These are phyloP conservation scores for Drosophila melanocephala DNA, from an alignment of 2,888 invertebrate species.

Conservation along the genomic window DNA sequence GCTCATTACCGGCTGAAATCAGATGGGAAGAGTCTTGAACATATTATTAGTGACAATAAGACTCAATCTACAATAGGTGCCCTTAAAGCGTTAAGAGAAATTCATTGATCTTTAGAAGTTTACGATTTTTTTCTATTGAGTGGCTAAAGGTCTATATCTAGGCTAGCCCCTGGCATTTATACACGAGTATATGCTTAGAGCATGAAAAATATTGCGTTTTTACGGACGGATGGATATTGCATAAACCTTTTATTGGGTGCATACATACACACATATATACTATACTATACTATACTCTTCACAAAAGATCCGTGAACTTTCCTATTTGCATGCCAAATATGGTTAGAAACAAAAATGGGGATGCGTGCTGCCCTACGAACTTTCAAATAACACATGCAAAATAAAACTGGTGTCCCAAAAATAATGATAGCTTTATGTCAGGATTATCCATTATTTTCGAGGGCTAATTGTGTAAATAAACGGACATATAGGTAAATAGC, in stretches of 20 bases:
- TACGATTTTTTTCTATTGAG: background rate
- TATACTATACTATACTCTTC: background rate
- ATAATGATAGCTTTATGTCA: background rate
- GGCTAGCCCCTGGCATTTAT: background rate
- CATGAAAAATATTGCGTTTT: background rate
- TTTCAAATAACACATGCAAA: slow-evolving; percentile 2
- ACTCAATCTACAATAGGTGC: background rate
- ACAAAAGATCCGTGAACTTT: background rate
- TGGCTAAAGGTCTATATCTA: background rate
- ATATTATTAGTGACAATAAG: background rate
- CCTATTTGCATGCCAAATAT: background rate
- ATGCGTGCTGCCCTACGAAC: background rate
- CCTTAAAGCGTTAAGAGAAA: background rate
- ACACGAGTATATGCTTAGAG: background rate
- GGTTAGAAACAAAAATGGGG: background rate
- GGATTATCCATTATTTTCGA: background rate
- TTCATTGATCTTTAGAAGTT: background rate
- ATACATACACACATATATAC: background rate
- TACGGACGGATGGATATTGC: background rate
- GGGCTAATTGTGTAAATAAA: background rate
- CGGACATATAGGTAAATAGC: background rate
- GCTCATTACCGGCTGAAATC: background rate
- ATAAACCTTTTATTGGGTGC: background rate
- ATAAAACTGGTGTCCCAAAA: background rate
- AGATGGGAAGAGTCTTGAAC: background rate